phyloP scores from a whole-genome alignment of 2,888 invertebrate species.

The Alcis repandata region DNA sequence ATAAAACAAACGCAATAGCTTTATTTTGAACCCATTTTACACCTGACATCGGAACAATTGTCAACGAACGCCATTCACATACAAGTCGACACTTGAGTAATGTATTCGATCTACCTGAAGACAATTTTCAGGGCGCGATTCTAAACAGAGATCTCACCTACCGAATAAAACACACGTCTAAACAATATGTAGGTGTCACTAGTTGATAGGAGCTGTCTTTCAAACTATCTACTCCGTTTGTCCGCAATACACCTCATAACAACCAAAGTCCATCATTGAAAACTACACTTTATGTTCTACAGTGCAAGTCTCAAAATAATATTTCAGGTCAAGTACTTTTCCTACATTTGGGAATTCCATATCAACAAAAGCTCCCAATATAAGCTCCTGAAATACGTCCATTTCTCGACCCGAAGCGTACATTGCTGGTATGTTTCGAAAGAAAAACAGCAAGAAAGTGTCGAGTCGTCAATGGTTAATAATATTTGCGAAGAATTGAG shows the following conservation, averaged over 20 bases:
- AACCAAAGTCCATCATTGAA: not conserved
- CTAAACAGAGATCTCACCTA: constrained; percentile 76
- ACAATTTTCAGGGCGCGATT: constrained; percentile 72
- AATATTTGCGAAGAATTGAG: not conserved
- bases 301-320: not conserved
- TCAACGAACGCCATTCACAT: constrained; percentile 53
- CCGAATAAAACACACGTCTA: constrained; percentile 77
- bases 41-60: constrained; percentile 45
- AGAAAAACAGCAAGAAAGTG: rapidly evolving
- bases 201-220: constrained; percentile 84
- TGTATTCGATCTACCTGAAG: constrained; percentile 67
- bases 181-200: constrained; percentile 85
- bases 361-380: constrained; percentile 47
- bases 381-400: constrained; percentile 39
- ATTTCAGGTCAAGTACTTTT: constrained; percentile 32
- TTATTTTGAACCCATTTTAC: constrained; percentile 18
- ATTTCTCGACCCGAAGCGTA: constrained; percentile 32
- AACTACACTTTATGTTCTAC: constrained; percentile 16
- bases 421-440: constrained; percentile 43
- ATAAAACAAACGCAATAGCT: constrained; percentile 17
- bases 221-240: constrained; percentile 73
- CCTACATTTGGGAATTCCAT: constrained; percentile 38
- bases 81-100: constrained; percentile 59
- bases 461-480: constrained; percentile 43
- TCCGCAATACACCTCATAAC: constrained; percentile 27